Base-by-base conservation (phyloP, 2,888 invertebrate species). In the Chloromyia formosa region DNA sequence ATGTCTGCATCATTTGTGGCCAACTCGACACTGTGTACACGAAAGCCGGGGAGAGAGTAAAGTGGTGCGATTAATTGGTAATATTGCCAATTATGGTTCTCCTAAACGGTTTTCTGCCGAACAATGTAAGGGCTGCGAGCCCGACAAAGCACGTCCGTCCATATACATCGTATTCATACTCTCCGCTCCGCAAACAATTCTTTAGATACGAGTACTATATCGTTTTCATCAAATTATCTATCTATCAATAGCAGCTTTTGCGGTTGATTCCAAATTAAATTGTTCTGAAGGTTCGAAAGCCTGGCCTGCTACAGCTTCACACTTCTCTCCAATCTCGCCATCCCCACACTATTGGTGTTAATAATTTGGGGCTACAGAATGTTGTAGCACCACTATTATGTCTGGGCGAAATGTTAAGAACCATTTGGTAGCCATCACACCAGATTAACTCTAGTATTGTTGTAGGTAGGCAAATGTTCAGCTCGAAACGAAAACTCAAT, bases 211-310 rank as follows among this genome's bases (percentile, higher is more conserved):
- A n/a, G n/a, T n/a, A n/a, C n/a, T n/a, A 35, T 66, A 66, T 66
- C 66, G 49, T 49, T 66, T 66, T 66, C 66, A 66, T 66, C 66
- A 66, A 66, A 66, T 66, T 66, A 66, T 66, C 66, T 62, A 62
- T 62, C 62, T 66, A 66, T 66, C 66, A 66, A 66, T 66, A 66
- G 45, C 35, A 66, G 66, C 66, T 66, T 66, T 66, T 66, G 66
- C 45, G 66, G 66, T 49, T 18, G 66, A 66, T n/a, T 66, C n/a
- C 66, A 66, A 66, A 66, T 66, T 66, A 66, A 66, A 66, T 35
- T 66, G 66, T 66, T 66, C 45, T 45, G 66, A 66, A 10, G 49
- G 40, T 62, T 16, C 45, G 45, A 64, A 64, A 42, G 64, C 64
- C 23, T 61, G n/a, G n/a, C 58, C 10, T n/a, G n/a, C n/a, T n/a